Conservation (phyloP, 2,888 invertebrate species). For the Lepidochrysops patricia region DNA sequence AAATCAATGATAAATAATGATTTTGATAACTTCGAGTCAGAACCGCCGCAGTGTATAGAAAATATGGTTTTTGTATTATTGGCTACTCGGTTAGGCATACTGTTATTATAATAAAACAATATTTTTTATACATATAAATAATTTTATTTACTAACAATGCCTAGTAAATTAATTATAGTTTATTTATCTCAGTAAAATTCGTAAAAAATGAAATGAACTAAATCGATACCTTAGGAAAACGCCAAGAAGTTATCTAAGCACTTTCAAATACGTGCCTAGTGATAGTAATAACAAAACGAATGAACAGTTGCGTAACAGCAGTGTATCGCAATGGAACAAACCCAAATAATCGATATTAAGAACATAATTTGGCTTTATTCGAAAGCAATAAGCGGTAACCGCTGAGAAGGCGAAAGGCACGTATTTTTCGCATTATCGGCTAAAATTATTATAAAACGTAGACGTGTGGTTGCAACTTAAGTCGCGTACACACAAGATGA, state of each 20-base stretch:
- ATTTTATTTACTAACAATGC: too few species aligned
- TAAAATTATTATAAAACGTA: conserved; percentile 68
- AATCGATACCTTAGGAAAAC: too few species aligned
- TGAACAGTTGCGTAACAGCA: conserved; percentile 23
- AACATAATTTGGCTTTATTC: conserved; percentile 59
- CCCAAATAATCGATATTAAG: conserved; percentile 38
- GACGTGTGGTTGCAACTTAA: conserved; percentile 54
- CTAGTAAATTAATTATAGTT: too few species aligned
- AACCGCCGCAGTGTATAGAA: not conserved
- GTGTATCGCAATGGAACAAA: conserved; percentile 36
- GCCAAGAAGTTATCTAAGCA: not conserved
- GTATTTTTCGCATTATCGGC: conserved; percentile 71
- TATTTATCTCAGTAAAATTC: too few species aligned
- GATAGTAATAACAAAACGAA: not conserved
- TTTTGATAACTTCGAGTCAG: conserved; percentile 3
- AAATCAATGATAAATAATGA: conserved; percentile 54
- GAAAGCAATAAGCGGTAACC: conserved; percentile 57
- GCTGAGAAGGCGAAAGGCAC: conserved; percentile 53
- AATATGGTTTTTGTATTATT: too few species aligned
- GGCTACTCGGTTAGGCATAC: too few species aligned
- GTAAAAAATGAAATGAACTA: too few species aligned
- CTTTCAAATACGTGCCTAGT: not conserved
- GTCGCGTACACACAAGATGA: not conserved
- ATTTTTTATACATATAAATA: too few species aligned
- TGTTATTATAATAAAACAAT: too few species aligned